Base-by-base conservation (phyloP, 2,888 invertebrate species). In the Slavum lentiscoides region DNA sequence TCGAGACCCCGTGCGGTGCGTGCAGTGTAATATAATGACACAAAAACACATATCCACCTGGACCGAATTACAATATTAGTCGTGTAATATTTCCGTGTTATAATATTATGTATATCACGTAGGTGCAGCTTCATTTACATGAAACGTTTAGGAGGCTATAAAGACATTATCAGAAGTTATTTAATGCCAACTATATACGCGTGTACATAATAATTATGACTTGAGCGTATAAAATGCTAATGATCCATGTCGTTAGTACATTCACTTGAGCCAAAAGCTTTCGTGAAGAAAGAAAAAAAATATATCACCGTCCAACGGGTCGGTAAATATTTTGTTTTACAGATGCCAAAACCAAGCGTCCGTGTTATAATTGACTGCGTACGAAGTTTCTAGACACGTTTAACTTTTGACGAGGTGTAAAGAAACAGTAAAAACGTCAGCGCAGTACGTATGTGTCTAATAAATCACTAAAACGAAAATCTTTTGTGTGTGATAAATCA, bases 221-320 rank as follows among this genome's bases (percentile, higher is more conserved):
- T n/a, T n/a, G n/a, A n/a, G n/a, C n/a, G n/a, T n/a, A n/a, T n/a
- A n/a, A n/a, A n/a, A n/a, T n/a, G n/a, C n/a, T n/a, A n/a, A n/a
- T n/a, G n/a, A n/a, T n/a, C n/a, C n/a, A n/a, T n/a, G n/a, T n/a
- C n/a, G n/a, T n/a, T n/a, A n/a, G n/a, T n/a, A n/a, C n/a, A n/a
- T n/a, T n/a, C n/a, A 19, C 39, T 72, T 17, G 59, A 72, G 59
- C 72, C 72, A 39, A 72, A 39, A 39, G 5, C 39, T 17, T 21
- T 58, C 15, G 21, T 13, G n/a, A 11, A 55, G 39, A 3, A 39
- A 3, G 39, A 39, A 3, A 39, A 39, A 39, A 39, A 7, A 69
- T 30, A 58, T 37, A 58, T 70, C 58, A 39, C 72, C 39, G 72
- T 72, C 70, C n/a, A 70, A 70, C 15, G 58, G 70, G 37, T 58